Conservation (phyloP, 2,888 invertebrate species). For the Papilio elwesi region DNA sequence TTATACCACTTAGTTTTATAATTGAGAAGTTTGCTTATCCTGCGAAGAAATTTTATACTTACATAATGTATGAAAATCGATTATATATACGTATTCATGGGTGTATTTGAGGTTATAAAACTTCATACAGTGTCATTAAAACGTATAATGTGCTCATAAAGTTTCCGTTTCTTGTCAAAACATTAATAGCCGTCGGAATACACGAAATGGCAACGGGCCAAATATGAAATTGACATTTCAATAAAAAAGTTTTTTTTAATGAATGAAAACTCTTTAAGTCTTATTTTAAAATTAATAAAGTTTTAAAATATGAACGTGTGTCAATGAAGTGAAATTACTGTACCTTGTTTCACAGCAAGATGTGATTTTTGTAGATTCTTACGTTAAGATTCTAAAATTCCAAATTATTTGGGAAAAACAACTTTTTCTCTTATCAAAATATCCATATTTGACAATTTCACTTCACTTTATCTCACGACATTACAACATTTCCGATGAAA, state of each 20-base stretch:
- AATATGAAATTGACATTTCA: conserved; percentile 5
- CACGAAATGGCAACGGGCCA: conserved; percentile 23
- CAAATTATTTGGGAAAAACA: no score
- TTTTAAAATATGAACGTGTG: no score
- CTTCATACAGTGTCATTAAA: conserved; percentile 15
- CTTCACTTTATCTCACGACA: no score
- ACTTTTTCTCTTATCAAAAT: no score
- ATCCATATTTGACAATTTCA: no score
- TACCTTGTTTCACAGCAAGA: no score
- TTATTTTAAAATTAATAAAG: no score
- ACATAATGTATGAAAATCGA: background rate
- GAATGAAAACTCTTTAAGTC: no score
- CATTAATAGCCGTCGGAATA: conserved; percentile 7
- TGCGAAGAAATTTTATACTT: background rate
- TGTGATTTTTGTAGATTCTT: no score
- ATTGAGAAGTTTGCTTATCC: background rate
- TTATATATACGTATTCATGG: background rate
- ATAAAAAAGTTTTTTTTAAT: background rate
- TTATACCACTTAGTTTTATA: background rate
- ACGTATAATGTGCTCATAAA: background rate
- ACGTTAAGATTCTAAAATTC: no score
- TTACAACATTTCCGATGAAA: no score
- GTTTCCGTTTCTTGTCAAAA: conserved; percentile 29
- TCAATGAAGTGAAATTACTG: no score
- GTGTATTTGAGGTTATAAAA: conserved; percentile 13